Conservation (phyloP, 1,140 invertebrate genomes). For the Drosophila sproati region DNA sequence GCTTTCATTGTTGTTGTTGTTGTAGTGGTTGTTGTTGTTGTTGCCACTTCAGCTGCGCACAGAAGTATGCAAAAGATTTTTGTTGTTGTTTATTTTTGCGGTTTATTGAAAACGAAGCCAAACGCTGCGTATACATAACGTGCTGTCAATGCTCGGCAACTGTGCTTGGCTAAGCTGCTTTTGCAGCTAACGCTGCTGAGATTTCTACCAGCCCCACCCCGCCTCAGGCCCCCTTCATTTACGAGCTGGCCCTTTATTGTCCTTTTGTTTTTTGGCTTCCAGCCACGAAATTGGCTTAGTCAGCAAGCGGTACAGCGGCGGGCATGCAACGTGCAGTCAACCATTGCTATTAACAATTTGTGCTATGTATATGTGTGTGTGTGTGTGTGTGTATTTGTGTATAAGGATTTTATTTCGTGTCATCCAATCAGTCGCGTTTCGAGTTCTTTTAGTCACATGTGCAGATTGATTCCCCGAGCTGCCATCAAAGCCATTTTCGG, state of each 20-base stretch:
- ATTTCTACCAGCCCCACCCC: not conserved
- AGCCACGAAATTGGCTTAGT: conserved; percentile 70
- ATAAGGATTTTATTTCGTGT: conserved; percentile 69
- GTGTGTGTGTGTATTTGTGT: conserved; percentile 32
- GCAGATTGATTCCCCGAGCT: conserved; percentile 71
- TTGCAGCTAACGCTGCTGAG: conserved; percentile 12
- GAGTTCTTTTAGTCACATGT: conserved; percentile 44
- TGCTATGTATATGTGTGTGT: not conserved
- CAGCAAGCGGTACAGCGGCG: not conserved
- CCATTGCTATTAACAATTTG: conserved; percentile 62
- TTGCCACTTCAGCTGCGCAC: conserved; percentile 60
- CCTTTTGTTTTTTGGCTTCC: conserved; percentile 62
- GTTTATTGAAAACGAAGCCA: conserved; percentile 67
- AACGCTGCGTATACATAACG: conserved; percentile 57
- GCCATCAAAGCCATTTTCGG: conserved; percentile 60
- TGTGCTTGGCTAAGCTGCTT: conserved; percentile 61
- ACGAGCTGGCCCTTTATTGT: conserved; percentile 73
- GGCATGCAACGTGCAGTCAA: conserved; percentile 16
- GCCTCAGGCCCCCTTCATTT: conserved; percentile 38
- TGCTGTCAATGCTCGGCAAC: conserved; percentile 30
- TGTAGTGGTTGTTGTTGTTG: conserved; percentile 19
- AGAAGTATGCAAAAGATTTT: conserved; percentile 72
- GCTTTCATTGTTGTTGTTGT: conserved; percentile 18
- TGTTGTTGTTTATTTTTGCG: conserved; percentile 40
- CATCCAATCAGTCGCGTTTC: conserved; percentile 63